Evolutionary conservation across 1,140 invertebrate genomes (phyloP).

Genomic region (Drosophila melanogaster): Release_6_plus_ISO1_MT NT_033779.5:8682501-8683000

Average conservation of each 20-base stretch:
- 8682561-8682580: slow-evolving; percentile 71
- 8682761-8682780: slow-evolving; percentile 85
- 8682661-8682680: slow-evolving; percentile 87
- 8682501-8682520: slow-evolving; percentile 64
- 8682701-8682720: slow-evolving; percentile 85
- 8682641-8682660: slow-evolving; percentile 69
- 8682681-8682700: slow-evolving; percentile 88
- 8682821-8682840: slow-evolving; percentile 88
- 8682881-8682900: slow-evolving; percentile 88
- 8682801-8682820: slow-evolving; percentile 88
- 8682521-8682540: slow-evolving; percentile 55
- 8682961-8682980: slow-evolving; percentile 84
- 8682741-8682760: slow-evolving; percentile 84
- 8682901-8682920: slow-evolving; percentile 86
- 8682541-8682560: slow-evolving; percentile 65
- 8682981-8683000: slow-evolving; percentile 70
- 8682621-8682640: slow-evolving; percentile 73
- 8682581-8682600: slow-evolving; percentile 67
- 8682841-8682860: slow-evolving; percentile 87
- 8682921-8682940: slow-evolving; percentile 85
- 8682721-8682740: slow-evolving; percentile 85
- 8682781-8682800: slow-evolving; percentile 87
- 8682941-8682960: slow-evolving; percentile 85
- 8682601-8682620: slow-evolving; percentile 57
- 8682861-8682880: slow-evolving; percentile 88